Conservation (phyloP, 2,888 invertebrate genomes). For the Seira sanloemensis region DNA sequence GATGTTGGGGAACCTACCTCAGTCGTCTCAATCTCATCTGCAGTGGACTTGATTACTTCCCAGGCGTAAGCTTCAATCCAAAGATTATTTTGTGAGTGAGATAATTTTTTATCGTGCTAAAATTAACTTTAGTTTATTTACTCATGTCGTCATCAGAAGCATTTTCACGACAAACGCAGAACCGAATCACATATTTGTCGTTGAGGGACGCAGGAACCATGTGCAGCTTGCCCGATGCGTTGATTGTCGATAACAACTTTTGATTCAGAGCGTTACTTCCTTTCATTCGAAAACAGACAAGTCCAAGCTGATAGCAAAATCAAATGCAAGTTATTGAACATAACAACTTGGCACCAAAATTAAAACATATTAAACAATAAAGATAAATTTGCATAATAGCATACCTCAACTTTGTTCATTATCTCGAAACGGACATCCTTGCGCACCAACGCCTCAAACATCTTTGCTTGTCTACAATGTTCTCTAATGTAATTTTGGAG, state of each 20-base stretch:
- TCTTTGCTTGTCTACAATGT: constrained; percentile 87
- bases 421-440: constrained; percentile 92
- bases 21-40: constrained; percentile 77
- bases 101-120: constrained; percentile 16
- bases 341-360: neutral
- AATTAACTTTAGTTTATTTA: constrained; percentile 34
- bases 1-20: constrained; percentile 57
- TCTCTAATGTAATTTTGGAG: constrained; percentile 92
- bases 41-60: constrained; percentile 80
- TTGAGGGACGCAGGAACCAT: constrained; percentile 90
- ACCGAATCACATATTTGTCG: constrained; percentile 85
- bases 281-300: constrained; percentile 87
- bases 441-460: constrained; percentile 88
- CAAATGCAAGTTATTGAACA: constrained; percentile 1
- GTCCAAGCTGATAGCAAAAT: constrained; percentile 79
- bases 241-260: constrained; percentile 85
- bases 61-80: constrained; percentile 79
- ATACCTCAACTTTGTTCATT: constrained; percentile 86
- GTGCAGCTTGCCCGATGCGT: constrained; percentile 88
- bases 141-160: constrained; percentile 79
- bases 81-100: neutral
- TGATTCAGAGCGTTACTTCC: constrained; percentile 85
- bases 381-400: neutral
- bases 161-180: constrained; percentile 88
- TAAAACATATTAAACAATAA: neutral